A percentile compares a stretch with the other conserved stretches of the same genome.
phyloP scores from a whole-genome alignment of 2,888 invertebrate species.

The Flexamia atlantica region DNA sequence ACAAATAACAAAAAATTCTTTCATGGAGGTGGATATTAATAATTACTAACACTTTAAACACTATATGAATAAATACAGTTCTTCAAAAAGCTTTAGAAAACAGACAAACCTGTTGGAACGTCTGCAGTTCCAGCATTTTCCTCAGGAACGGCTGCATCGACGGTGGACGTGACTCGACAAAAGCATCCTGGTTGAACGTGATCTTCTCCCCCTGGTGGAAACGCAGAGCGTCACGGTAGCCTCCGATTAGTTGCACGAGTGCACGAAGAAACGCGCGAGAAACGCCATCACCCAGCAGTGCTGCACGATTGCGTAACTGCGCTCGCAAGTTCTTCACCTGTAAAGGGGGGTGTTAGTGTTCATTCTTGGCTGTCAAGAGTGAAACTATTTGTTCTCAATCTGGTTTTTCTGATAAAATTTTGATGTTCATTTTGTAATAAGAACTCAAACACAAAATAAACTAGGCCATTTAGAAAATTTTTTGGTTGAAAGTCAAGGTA shows the following conservation, averaged over 20 bases:
- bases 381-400: no score
- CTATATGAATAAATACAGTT: no score
- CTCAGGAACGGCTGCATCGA: conserved; percentile 93
- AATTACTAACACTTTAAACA: no score
- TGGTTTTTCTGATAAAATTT: no score
- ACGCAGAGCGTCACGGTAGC: conserved; percentile 94
- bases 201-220: conserved; percentile 84
- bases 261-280: conserved; percentile 95
- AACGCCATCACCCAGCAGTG: conserved; percentile 92
- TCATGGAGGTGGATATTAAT: no score
- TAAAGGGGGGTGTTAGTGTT: not conserved
- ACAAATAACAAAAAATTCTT: no score
- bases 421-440: no score
- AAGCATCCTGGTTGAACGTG: conserved; percentile 91
- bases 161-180: conserved; percentile 90
- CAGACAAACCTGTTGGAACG: conserved; percentile 89
- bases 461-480: no score
- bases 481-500: no score
- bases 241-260: conserved; percentile 95
- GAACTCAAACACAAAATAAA: no score
- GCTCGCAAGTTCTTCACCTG: conserved; percentile 86
- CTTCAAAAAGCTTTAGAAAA: not conserved
- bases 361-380: no score
- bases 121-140: conserved; percentile 95
- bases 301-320: conserved; percentile 86